phyloP scores from a whole-genome alignment of 2,113 vertebrate genomes.

The Callipepla squamata region DNA sequence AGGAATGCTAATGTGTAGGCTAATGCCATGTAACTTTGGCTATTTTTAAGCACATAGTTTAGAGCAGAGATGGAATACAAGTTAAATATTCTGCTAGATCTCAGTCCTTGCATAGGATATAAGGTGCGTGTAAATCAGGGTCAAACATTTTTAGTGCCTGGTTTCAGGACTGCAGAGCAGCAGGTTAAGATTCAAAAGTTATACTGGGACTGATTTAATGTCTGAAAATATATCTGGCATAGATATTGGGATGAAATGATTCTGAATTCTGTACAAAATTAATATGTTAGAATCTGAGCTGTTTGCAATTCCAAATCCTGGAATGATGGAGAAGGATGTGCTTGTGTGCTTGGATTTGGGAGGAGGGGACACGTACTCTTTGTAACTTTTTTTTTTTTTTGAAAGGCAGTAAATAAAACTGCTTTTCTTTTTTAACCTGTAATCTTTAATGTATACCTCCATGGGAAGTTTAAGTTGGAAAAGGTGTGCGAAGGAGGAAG shows the following conservation, averaged over 20 bases:
- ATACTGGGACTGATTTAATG: background rate
- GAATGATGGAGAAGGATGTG: background rate
- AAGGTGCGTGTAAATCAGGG: background rate
- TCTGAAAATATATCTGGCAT: background rate
- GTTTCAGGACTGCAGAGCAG: background rate
- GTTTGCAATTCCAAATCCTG: background rate
- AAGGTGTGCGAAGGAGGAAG: accelerated
- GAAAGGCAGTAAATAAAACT: background rate
- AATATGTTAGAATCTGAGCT: background rate
- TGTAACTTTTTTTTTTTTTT: background rate
- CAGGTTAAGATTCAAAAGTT: background rate
- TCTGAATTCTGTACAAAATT: background rate
- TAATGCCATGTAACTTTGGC: background rate
- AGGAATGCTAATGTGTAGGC: background rate
- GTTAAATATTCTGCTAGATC: background rate
- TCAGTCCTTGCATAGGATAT: background rate
- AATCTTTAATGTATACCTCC: background rate
- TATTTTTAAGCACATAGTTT: background rate
- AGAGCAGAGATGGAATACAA: background rate
- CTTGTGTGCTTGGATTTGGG: background rate
- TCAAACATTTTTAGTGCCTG: background rate
- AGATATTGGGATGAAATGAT: background rate
- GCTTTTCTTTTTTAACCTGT: background rate
- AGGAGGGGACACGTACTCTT: background rate
- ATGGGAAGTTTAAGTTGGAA: background rate